Base-by-base conservation (phyloP, 1,140 invertebrate species). In the Vollenhovia emeryi region DNA sequence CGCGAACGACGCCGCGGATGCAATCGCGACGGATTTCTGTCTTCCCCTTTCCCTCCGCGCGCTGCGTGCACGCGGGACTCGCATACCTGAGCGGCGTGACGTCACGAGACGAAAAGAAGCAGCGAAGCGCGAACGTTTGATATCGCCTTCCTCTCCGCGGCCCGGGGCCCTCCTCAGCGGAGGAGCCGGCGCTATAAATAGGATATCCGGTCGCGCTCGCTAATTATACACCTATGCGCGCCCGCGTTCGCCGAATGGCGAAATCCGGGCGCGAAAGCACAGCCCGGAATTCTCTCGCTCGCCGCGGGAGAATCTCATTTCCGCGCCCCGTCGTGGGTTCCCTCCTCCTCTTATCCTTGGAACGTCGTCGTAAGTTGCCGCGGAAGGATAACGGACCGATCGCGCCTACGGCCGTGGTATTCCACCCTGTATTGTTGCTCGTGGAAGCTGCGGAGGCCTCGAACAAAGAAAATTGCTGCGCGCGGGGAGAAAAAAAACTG, bases 181-280 rank as follows among this genome's bases (percentile, higher is more conserved):
- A 93, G 93, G 66, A 93, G 93, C 93, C 93, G 93, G 87, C 92
- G 92, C 94, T 95, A 95, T 93, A 94, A 94, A 94, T 95, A 94
- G 92, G 89, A 91, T 91, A 89, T 93, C 88, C 88, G 91, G 91
- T 90, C 87, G 79, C 87, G 79, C 89, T 92, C 78, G 91, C 94
- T 94, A 95, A 94, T 94, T 94, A 94, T 95, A 95, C 86, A 89
- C 87, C 86, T 84, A 89, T 90, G 90, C 89, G 80, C 85, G 84
- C 80, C 45, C 40, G n/a, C n/a, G 30, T 24, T 78, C 55, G 30
- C 59, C 71, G 69, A 68, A 62, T 74, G 71, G 59, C 84, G 59
- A 73, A n/a, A 85, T 86, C 66, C 76, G 68, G n/a, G n/a, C 78
- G 55, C 87, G 89, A 90, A 50, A 79, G 13, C 4, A n/a, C n/a